These are phyloP conservation scores for Serrognathus titanus DNA, from an alignment of 2,888 invertebrate species.

Conservation along the genomic window DNA sequence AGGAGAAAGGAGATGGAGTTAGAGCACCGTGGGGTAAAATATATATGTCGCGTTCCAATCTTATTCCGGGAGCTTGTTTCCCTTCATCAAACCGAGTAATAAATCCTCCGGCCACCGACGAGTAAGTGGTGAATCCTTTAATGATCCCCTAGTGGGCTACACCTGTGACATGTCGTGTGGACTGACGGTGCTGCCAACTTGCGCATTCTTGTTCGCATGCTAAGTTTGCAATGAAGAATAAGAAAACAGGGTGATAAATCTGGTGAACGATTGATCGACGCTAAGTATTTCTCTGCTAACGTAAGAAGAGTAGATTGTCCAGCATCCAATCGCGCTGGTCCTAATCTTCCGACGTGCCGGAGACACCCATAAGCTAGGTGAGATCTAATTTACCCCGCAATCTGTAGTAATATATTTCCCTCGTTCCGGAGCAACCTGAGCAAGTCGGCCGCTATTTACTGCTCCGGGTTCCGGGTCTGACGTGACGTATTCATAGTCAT, in stretches of 20 bases:
- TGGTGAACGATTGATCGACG: background rate
- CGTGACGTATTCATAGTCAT: slow-evolving; percentile 48
- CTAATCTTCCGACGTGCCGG: slow-evolving; percentile 29
- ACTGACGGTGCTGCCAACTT: background rate
- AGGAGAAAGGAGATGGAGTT: background rate
- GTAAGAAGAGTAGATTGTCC: slow-evolving; percentile 2
- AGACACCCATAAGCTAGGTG: slow-evolving; percentile 35
- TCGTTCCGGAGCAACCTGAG: slow-evolving; percentile 22
- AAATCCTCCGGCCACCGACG: slow-evolving; percentile 27
- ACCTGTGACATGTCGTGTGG: slow-evolving; percentile 29
- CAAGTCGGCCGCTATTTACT: slow-evolving; percentile 40
- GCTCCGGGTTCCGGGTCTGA: slow-evolving; percentile 42
- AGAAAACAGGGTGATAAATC: background rate
- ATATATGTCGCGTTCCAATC: slow-evolving; percentile 13
- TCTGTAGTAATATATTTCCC: slow-evolving; percentile 38
- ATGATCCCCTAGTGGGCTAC: slow-evolving; percentile 28
- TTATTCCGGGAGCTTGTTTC: slow-evolving; percentile 5
- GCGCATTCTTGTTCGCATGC: background rate
- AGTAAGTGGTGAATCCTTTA: slow-evolving; percentile 29
- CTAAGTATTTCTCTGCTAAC: background rate
- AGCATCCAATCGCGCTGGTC: slow-evolving; percentile 22
- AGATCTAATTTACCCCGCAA: slow-evolving; percentile 43
- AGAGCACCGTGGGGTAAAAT: slow-evolving; percentile 9
- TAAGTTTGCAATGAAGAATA: background rate
- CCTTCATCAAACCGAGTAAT: slow-evolving; percentile 25